These are phyloP conservation scores for Noctua pronuba DNA, from an alignment of 2,888 invertebrate species.

Conservation along the genomic window DNA sequence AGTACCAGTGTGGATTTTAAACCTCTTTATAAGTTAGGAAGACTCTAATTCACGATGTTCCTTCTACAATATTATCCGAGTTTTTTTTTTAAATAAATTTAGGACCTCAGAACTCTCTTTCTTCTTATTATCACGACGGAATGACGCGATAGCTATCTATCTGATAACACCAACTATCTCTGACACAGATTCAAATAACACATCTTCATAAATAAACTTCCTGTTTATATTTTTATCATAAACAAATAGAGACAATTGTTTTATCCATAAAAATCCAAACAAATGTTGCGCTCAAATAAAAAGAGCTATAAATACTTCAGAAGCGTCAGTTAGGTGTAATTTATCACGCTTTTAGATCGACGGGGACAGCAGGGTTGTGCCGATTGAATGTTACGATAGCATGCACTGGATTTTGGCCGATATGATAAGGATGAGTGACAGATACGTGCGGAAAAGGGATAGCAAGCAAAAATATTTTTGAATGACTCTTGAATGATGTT, in stretches of 20 bases:
- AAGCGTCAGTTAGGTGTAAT: conserved; percentile 50
- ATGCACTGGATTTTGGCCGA: conserved; percentile 26
- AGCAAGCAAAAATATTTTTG: not conserved
- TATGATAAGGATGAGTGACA: conserved; percentile 10
- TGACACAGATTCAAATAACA: not conserved
- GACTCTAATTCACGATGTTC: not conserved
- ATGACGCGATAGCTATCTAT: not conserved
- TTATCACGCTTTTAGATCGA: conserved; percentile 51
- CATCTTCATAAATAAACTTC: conserved; percentile 13
- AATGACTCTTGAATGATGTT: not conserved
- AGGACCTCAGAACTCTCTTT: not conserved
- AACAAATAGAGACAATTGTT: conserved; percentile 29
- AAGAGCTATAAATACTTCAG: conserved; percentile 57
- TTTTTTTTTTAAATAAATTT: not conserved
- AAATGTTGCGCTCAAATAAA: conserved; percentile 46
- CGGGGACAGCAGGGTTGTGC: conserved; percentile 29
- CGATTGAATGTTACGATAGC: conserved; percentile 49
- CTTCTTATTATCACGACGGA: not conserved
- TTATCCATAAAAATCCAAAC: conserved; percentile 36
- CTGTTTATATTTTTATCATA: not conserved
- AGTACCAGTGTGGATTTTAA: not conserved
- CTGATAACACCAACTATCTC: not conserved
- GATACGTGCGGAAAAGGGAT: too few species aligned
- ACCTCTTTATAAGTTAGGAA: not conserved
- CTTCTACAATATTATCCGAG: not conserved